These are phyloP conservation scores for Trichomalopsis sarcophagae DNA, from an alignment of 1,140 invertebrate genomes.

Conservation along the genomic window DNA sequence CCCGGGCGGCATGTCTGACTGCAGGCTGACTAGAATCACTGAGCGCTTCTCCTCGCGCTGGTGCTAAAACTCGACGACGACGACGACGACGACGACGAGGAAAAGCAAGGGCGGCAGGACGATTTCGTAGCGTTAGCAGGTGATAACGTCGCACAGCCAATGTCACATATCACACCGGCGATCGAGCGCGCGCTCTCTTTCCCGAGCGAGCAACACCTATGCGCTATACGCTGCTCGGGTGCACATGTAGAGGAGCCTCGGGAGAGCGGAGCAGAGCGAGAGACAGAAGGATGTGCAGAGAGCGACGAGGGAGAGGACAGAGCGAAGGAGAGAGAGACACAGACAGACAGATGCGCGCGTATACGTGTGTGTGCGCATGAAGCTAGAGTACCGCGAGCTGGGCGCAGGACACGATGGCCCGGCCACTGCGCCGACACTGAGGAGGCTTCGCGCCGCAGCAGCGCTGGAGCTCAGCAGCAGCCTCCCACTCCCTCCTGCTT, in stretches of 20 bases:
- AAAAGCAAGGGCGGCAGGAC: too few relatives aligned
- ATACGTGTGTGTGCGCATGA: not conserved
- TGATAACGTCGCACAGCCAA: too few relatives aligned
- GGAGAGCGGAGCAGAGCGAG: not conserved
- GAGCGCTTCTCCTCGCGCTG: not conserved
- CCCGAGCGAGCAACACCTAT: not conserved
- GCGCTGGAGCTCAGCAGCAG: slow-evolving; percentile 43
- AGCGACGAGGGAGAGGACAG: not conserved
- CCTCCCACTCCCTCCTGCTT: slow-evolving; percentile 48
- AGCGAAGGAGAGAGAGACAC: not conserved
- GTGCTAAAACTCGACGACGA: too few relatives aligned
- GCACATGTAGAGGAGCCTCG: not conserved
- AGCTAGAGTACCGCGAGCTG: not conserved
- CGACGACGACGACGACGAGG: too few relatives aligned
- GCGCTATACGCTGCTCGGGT: not conserved
- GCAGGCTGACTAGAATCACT: slow-evolving; percentile 61
- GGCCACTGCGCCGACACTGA: slow-evolving; percentile 76
- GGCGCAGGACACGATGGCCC: slow-evolving; percentile 72
- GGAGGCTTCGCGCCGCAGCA: slow-evolving; percentile 70
- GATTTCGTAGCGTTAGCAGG: too few relatives aligned
- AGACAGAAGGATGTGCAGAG: not conserved
- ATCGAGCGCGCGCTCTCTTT: slow-evolving; percentile 1
- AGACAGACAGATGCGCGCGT: not conserved
- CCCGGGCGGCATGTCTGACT: slow-evolving; percentile 70
- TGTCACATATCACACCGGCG: too few relatives aligned